Base-by-base conservation (phyloP, 2,888 invertebrate species). In the Hyposoter dolosus region DNA sequence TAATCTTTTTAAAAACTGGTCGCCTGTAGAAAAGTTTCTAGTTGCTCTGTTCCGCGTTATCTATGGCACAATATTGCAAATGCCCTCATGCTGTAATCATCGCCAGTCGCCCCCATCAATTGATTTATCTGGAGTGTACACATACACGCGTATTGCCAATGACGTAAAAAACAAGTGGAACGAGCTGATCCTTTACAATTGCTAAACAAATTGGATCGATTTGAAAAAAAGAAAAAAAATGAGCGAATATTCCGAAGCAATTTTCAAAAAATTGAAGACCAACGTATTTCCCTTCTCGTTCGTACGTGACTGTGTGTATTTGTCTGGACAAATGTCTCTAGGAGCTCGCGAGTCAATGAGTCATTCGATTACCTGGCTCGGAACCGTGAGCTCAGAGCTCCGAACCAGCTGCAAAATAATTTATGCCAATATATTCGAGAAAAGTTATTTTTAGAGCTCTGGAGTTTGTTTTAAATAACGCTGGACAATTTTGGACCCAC, bases 311-410 rank as follows among this genome's bases (percentile, higher is more conserved):
- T 40, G 40, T 40, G 19, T 35, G 43, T 35, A n/a, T 19, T 23
- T 47, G 45, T 77, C 32, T 68, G 19, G 68, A 68, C 32, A 45
- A 60, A 60, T 69, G 35, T 66, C 45, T 69, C 35, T 76, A n/a
- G 47, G 69, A 40, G 56, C 60, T 71, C 40, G 71, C 47, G 60
- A 56, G 72, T 66, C 81, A 77, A 84, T 84, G 84, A 84, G 81
- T 84, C 84, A 84, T 66, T 65, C 72, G 77, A 84, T 84, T 75
- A 45, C 56, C 76, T 47, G 71, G 32, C 45, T 69, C 40, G 35
- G 43, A 45, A 53, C 7, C 65, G n/a, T 47, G 60, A 47, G 28
- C 35, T 35, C 71, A 53, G 40, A 19, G 19, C 12, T 35, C 35
- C 40, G 15, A 65, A 47, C 35, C 28, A 53, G 35, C 23, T 19